These are phyloP conservation scores for Lymantria monacha DNA, from an alignment of 2,888 invertebrate species.

Conservation along the genomic window DNA sequence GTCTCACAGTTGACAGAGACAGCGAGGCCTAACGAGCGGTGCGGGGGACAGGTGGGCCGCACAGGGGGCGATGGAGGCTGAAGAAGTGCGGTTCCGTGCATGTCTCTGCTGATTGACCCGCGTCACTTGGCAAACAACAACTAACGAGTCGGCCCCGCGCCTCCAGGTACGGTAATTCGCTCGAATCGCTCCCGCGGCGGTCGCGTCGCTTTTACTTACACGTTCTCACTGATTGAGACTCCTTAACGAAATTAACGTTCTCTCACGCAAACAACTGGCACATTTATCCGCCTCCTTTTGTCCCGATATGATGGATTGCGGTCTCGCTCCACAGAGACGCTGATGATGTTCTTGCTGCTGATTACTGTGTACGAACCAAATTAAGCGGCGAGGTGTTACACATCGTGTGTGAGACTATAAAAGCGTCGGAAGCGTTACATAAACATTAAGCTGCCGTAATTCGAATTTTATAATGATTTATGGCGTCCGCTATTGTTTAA, in stretches of 20 bases:
- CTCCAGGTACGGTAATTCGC: slow-evolving; percentile 73
- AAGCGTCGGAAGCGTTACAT: slow-evolving; percentile 53
- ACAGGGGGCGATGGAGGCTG: slow-evolving; percentile 50
- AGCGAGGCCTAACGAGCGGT: slow-evolving; percentile 76
- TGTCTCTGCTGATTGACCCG: slow-evolving; percentile 83
- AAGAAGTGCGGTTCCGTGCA: slow-evolving; percentile 83
- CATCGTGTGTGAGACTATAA: slow-evolving; percentile 44
- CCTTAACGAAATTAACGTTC: slow-evolving; percentile 79
- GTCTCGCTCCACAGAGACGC: slow-evolving; percentile 67
- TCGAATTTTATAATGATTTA: slow-evolving; percentile 68
- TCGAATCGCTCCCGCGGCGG: slow-evolving; percentile 72
- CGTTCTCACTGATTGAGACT: slow-evolving; percentile 76
- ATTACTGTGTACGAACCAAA: slow-evolving; percentile 70
- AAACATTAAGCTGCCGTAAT: slow-evolving; percentile 60
- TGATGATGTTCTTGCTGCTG: slow-evolving; percentile 71
- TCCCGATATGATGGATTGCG: slow-evolving; percentile 79
- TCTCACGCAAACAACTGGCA: slow-evolving; percentile 72
- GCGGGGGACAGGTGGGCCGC: slow-evolving; percentile 37
- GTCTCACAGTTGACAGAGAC: slow-evolving; percentile 80
- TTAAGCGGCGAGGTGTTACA: slow-evolving; percentile 56
- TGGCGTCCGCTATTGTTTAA: slow-evolving; percentile 47
- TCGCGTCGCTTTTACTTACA: slow-evolving; percentile 68
- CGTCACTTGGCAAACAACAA: slow-evolving; percentile 82
- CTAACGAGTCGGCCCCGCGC: slow-evolving; percentile 80
- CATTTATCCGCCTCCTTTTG: slow-evolving; percentile 72